A percentile compares a stretch with the other conserved stretches of the same genome.
phyloP scores from a whole-genome alignment of 2,797 vertebrate species.

The Urocyon cinereoargenteus region DNA sequence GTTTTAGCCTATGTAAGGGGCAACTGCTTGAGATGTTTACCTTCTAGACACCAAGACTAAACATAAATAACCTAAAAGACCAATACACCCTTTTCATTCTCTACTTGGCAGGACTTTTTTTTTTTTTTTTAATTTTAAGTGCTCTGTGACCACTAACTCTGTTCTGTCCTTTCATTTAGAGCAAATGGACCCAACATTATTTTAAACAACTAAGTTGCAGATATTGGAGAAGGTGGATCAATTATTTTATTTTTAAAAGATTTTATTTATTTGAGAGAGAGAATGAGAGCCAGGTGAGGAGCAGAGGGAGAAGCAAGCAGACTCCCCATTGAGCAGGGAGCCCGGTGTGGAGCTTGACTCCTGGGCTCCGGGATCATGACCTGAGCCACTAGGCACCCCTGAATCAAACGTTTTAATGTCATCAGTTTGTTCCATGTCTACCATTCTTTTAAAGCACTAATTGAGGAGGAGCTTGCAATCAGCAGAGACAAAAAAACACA shows the following conservation, averaged over 20 bases:
- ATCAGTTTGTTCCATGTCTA: neutral
- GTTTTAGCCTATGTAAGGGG: neutral
- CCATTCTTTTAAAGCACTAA: neutral
- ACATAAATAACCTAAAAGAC: neutral
- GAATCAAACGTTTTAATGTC: neutral
- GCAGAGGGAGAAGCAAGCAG: too few relatives aligned
- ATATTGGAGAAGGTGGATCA: neutral
- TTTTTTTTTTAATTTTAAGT: neutral
- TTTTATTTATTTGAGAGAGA: too few relatives aligned
- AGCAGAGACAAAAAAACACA: neutral
- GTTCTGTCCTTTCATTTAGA: neutral
- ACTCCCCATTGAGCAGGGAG: too few relatives aligned
- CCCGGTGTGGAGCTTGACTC: too few relatives aligned
- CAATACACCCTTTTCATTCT: neutral
- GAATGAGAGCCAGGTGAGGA: too few relatives aligned
- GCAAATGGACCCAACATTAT: neutral
- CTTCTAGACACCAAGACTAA: neutral
- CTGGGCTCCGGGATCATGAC: too few relatives aligned
- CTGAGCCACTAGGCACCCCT: too few relatives aligned
- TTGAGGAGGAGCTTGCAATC: neutral
- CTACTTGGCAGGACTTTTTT: neutral
- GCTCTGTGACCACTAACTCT: constrained; percentile 10
- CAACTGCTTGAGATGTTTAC: neutral
- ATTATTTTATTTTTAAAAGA: neutral
- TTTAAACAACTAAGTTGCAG: neutral